Conservation (phyloP, 2,797 vertebrate species). For the Crocodylus rhombifer region DNA sequence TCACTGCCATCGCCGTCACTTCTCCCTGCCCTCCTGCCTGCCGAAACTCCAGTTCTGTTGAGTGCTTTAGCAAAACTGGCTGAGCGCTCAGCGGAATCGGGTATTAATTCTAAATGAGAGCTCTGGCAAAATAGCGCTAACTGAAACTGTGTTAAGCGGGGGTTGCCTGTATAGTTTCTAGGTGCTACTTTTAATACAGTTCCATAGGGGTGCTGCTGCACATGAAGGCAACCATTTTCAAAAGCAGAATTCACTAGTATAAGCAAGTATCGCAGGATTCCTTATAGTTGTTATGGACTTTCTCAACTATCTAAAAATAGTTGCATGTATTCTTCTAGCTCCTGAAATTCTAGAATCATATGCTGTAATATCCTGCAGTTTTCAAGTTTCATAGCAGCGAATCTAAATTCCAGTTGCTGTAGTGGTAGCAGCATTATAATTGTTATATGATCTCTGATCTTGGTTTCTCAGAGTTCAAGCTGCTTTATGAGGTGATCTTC, state of each 20-base stretch:
- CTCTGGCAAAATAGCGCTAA: too few relatives aligned
- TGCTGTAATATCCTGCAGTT: background rate
- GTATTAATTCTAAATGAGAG: too few relatives aligned
- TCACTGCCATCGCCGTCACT: too few relatives aligned
- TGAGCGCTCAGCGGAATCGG: too few relatives aligned
- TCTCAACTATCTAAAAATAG: background rate
- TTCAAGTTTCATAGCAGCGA: background rate
- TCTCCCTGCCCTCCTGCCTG: too few relatives aligned
- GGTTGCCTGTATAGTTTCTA: too few relatives aligned
- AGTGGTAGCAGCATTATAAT: background rate
- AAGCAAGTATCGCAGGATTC: background rate
- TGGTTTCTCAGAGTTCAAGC: background rate
- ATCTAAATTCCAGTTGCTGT: background rate
- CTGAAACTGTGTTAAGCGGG: too few relatives aligned
- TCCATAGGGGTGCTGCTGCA: background rate
- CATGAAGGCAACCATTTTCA: too few relatives aligned
- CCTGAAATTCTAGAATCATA: background rate
- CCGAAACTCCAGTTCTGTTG: too few relatives aligned
- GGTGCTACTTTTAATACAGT: background rate
- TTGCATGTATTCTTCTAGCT: background rate
- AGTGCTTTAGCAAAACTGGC: too few relatives aligned
- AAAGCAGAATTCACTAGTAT: too few relatives aligned
- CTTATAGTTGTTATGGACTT: background rate
- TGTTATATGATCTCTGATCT: accelerated
- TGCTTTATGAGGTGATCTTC: background rate